Conservation (phyloP, 2,797 vertebrate genomes). For the Syncerus caffer region DNA sequence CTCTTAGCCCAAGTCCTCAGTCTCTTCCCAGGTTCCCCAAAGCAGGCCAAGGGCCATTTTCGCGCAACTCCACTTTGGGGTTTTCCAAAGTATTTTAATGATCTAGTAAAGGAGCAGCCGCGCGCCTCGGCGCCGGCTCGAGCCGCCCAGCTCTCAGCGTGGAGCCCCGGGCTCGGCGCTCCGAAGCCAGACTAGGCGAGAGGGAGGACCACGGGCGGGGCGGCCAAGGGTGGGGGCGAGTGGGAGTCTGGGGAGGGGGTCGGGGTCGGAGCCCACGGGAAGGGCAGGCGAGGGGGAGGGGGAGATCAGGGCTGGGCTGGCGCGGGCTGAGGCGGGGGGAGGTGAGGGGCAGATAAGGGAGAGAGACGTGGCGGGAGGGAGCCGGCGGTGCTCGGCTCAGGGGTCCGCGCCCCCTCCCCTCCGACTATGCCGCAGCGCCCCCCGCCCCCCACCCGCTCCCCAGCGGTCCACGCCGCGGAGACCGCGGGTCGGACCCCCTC, state of each 20-base stretch:
- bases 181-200: not conserved
- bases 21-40: not conserved
- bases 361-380: not conserved
- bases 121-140: conserved; percentile 31
- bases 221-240: not conserved
- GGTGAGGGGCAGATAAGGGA: not conserved
- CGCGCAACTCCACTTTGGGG: conserved; percentile 72
- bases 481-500: not conserved
- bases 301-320: not conserved
- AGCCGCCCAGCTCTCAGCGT: conserved; percentile 47
- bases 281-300: not conserved
- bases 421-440: conserved; percentile 13
- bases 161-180: not conserved
- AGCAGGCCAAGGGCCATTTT: conserved; percentile 56
- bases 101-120: conserved; percentile 57
- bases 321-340: not conserved
- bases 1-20: not conserved
- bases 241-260: not conserved
- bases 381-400: not conserved
- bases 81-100: conserved; percentile 75
- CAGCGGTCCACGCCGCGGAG: not conserved
- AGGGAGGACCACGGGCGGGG: not conserved
- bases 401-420: conserved; percentile 52
- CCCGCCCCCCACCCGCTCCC: not conserved
- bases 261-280: not conserved